These are phyloP conservation scores for Okamejei kenojei DNA, from an alignment of 2,797 vertebrate genomes.

Conservation along the genomic window DNA sequence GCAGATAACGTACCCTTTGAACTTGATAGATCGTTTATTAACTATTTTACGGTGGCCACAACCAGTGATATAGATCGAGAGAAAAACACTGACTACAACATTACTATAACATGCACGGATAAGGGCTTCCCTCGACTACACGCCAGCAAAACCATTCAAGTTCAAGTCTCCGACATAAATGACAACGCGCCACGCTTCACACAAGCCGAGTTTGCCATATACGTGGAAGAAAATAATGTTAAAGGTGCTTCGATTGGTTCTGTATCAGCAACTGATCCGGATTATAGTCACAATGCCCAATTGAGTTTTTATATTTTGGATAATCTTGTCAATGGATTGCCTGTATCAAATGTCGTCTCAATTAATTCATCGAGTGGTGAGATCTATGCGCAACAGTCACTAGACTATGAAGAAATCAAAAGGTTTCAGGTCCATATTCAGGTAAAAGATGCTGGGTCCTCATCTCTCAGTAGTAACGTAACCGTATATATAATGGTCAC, in stretches of 20 bases:
- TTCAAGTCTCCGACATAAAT: conserved; percentile 63
- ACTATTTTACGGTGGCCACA: conserved; percentile 53
- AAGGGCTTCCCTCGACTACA: conserved; percentile 56
- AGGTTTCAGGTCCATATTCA: conserved; percentile 52
- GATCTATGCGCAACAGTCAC: conserved; percentile 50
- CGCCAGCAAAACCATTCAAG: conserved; percentile 51
- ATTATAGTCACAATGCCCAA: conserved; percentile 60
- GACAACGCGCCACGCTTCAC: conserved; percentile 59
- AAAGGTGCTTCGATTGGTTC: conserved; percentile 58
- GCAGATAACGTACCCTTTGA: conserved; percentile 42
- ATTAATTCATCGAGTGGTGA: conserved; percentile 54
- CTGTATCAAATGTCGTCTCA: conserved; percentile 45
- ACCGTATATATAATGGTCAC: background rate
- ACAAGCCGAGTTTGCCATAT: conserved; percentile 48
- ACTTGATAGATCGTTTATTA: conserved; percentile 52
- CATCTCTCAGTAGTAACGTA: background rate
- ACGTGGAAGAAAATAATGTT: conserved; percentile 61
- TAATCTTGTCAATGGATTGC: conserved; percentile 40
- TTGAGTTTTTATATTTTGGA: conserved; percentile 48
- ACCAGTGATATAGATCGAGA: conserved; percentile 50
- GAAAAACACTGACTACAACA: conserved; percentile 41
- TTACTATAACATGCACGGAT: conserved; percentile 56
- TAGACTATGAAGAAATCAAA: conserved; percentile 57
- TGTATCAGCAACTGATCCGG: conserved; percentile 61
- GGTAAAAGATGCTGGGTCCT: conserved; percentile 43